Conservation (phyloP, 2,888 invertebrate genomes). For the Nemapogon koenigi region DNA sequence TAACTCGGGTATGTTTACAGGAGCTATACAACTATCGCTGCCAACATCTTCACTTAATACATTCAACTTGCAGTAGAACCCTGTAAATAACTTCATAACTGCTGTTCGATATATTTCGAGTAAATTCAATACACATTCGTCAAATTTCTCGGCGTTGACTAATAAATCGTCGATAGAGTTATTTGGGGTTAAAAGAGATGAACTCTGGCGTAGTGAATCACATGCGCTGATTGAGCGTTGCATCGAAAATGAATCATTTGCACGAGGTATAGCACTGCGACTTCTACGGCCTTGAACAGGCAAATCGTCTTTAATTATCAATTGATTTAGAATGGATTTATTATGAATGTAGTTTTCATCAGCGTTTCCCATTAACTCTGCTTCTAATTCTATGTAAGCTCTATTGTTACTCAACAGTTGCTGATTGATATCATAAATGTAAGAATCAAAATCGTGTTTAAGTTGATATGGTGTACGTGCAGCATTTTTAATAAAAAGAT, state of each 20-base stretch:
- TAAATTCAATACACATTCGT: conserved; percentile 26
- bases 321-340: conserved; percentile 33
- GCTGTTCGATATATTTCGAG: conserved; percentile 33
- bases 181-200: too few species aligned
- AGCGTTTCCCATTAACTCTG: conserved; percentile 29
- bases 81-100: conserved; percentile 26
- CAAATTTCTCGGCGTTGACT: too few species aligned
- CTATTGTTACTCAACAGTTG: conserved; percentile 42
- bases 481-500: conserved; percentile 30
- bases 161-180: too few species aligned
- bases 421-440: conserved; percentile 42
- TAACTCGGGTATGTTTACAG: neutral
- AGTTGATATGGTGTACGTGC: conserved; percentile 34
- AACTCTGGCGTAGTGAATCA: too few species aligned
- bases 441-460: conserved; percentile 41
- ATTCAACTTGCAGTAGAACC: conserved; percentile 27
- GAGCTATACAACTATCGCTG: neutral
- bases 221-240: too few species aligned
- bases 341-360: conserved; percentile 27
- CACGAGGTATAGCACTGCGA: too few species aligned
- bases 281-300: too few species aligned
- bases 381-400: conserved; percentile 37
- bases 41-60: conserved; percentile 23
- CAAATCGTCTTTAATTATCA: conserved; percentile 32
- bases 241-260: too few species aligned